phyloP scores from a whole-genome alignment of 1,140 invertebrate genomes.

The Atta cephalotes region DNA sequence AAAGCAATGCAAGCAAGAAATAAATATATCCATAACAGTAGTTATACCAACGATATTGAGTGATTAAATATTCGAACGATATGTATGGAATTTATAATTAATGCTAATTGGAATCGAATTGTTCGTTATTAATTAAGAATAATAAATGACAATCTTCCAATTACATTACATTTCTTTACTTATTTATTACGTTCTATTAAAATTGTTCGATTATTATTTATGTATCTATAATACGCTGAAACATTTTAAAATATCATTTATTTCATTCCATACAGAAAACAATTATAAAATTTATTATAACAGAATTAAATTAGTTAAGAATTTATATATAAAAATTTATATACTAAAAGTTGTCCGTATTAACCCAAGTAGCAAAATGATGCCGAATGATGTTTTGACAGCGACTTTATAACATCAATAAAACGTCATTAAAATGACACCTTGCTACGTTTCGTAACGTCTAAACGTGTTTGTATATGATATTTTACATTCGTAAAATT shows the following conservation, averaged over 20 bases:
- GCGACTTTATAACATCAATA: too few species aligned
- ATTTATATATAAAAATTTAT: neutral
- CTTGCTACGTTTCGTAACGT: neutral
- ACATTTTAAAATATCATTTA: too few species aligned
- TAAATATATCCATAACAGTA: conserved; percentile 13
- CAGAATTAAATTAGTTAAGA: neutral
- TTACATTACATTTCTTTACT: neutral
- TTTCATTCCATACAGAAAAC: neutral
- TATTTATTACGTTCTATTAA: conserved; percentile 5
- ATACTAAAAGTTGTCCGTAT: neutral
- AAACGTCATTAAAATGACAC: too few species aligned
- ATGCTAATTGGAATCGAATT: conserved; percentile 42
- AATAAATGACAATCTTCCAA: conserved; percentile 34
- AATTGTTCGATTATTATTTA: neutral
- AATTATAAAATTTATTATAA: neutral
- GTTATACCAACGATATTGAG: neutral
- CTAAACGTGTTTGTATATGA: neutral
- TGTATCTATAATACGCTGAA: conserved; percentile 3
- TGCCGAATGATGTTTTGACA: too few species aligned
- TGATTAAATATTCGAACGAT: conserved; percentile 37
- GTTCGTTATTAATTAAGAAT: conserved; percentile 32
- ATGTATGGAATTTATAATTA: conserved; percentile 45
- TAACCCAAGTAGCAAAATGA: too few species aligned
- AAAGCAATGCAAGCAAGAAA: conserved; percentile 11
- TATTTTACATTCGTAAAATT: neutral